Evolutionary conservation across 2,797 vertebrate species (phyloP).

Genomic region (Lates japonicus): DNA sequence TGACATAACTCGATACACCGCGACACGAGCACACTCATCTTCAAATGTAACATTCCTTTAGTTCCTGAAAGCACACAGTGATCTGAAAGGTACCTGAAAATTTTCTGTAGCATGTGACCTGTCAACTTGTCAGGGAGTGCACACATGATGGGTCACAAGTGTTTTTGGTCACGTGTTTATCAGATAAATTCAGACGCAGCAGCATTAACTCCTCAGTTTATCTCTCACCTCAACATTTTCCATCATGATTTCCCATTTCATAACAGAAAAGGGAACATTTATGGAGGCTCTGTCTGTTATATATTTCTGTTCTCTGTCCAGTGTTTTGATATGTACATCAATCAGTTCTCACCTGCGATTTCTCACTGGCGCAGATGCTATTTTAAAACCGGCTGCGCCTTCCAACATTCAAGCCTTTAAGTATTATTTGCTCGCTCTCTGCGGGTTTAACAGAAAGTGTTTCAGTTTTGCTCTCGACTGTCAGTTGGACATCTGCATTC

Average conservation of each 20-base stretch:
- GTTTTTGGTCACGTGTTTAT: neutral
- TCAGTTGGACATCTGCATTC: conserved; percentile 68
- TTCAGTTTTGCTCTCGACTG: conserved; percentile 22
- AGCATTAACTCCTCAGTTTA: neutral
- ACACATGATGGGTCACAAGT: neutral
- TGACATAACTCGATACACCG: neutral
- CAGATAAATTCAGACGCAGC: neutral
- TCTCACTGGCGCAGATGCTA: neutral
- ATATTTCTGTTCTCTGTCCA: neutral
- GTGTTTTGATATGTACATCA: neutral
- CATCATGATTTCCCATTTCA: neutral
- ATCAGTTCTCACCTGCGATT: conserved; percentile 11
- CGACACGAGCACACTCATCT: neutral
- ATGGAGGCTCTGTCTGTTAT: neutral
- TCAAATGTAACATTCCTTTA: neutral
- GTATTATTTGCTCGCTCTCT: neutral
- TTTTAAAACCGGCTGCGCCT: conserved; percentile 1
- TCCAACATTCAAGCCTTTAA: neutral
- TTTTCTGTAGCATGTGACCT: conserved; percentile 13
- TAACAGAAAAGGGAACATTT: neutral
- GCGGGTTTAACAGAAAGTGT: conserved; percentile 17
- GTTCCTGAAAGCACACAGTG: neutral
- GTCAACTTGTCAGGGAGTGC: conserved; percentile 28
- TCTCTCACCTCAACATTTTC: neutral
- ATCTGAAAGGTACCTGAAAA: neutral